phyloP scores from a whole-genome alignment of 2,888 invertebrate genomes.

The Macaria liturata region DNA sequence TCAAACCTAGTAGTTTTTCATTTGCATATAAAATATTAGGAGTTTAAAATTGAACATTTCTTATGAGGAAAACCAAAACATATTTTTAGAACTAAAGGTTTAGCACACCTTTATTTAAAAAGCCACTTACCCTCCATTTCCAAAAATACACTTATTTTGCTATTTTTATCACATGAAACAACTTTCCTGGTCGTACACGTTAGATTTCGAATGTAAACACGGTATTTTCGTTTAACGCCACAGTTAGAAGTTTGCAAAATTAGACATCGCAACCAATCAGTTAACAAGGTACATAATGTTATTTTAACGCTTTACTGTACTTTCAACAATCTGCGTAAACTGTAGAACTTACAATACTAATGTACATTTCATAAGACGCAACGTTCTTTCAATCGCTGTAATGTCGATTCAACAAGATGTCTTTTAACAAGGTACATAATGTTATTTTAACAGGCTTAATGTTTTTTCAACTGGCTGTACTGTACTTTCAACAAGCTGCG shows the following conservation, averaged over 20 bases:
- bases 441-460: too few species aligned
- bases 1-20: too few species aligned
- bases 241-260: slow-evolving; percentile 1
- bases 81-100: slow-evolving; percentile 33
- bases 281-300: too few species aligned
- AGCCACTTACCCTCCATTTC: slow-evolving; percentile 29
- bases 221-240: neutral
- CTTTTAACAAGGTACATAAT: too few species aligned
- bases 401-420: too few species aligned
- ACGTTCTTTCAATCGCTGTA: too few species aligned
- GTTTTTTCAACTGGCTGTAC: too few species aligned
- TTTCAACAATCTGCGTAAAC: too few species aligned
- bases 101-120: slow-evolving; percentile 32
- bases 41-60: slow-evolving; percentile 21
- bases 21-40: too few species aligned
- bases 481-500: too few species aligned
- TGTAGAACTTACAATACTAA: too few species aligned
- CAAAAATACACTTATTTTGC: slow-evolving; percentile 34
- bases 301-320: neutral
- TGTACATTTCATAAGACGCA: too few species aligned
- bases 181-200: slow-evolving; percentile 30
- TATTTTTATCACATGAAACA: slow-evolving; percentile 32
- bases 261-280: neutral
- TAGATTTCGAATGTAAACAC: slow-evolving; percentile 31
- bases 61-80: slow-evolving; percentile 22